phyloP scores from a whole-genome alignment of 1,140 invertebrate genomes.

The Sarcophaga peregrina region DNA sequence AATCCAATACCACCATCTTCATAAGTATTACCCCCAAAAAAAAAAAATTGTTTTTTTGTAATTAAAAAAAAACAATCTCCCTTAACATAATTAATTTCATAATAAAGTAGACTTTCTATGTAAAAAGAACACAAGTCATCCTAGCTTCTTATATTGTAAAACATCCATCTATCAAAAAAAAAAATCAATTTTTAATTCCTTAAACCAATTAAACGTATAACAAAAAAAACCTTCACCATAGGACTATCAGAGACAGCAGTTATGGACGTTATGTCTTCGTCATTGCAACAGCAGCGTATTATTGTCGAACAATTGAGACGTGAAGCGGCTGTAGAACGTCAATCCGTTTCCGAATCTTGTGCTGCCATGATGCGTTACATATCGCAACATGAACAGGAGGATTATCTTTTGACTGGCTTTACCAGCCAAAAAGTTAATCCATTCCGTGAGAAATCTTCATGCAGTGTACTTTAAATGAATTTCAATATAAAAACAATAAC shows the following conservation, averaged over 20 bases:
- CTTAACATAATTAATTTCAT: not conserved
- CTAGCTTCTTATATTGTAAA: not conserved
- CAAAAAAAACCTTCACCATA: constrained; percentile 69
- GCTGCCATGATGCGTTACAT: constrained; percentile 95
- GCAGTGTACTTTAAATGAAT: constrained; percentile 79
- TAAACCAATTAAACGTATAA: not conserved
- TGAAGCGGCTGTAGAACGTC: constrained; percentile 89
- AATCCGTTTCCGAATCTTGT: constrained; percentile 87
- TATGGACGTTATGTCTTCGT: constrained; percentile 92
- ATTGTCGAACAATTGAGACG: constrained; percentile 92
- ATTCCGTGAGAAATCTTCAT: constrained; percentile 95
- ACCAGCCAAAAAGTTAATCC: constrained; percentile 96
- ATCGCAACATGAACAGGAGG: constrained; percentile 91
- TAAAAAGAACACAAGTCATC: not conserved
- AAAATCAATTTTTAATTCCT: constrained; percentile 6
- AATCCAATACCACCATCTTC: not conserved
- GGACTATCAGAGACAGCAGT: constrained; percentile 84
- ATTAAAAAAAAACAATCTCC: not conserved
- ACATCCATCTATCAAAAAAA: not conserved
- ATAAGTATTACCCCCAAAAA: not conserved
- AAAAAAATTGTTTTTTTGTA: not conserved
- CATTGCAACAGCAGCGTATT: constrained; percentile 89
- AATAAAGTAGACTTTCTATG: not conserved
- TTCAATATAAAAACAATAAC: not conserved
- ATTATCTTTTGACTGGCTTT: constrained; percentile 95